Conservation (phyloP, 2,113 vertebrate genomes). For the Labeo catla region DNA sequence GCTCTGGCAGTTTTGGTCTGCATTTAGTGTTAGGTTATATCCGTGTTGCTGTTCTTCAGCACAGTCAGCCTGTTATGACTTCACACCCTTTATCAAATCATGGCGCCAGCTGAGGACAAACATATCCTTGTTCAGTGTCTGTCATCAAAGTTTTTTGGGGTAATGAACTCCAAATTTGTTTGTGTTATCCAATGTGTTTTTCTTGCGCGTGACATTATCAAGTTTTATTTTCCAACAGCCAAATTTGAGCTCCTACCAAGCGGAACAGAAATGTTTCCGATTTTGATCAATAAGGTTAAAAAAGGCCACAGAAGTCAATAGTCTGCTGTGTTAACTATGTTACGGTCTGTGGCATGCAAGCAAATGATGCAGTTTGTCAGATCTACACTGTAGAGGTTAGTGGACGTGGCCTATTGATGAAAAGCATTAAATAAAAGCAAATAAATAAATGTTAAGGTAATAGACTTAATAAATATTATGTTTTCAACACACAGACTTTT, state of each 20-base stretch:
- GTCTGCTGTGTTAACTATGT: not conserved
- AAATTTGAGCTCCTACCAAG: conserved; percentile 31
- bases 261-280: conserved; percentile 4
- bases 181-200: conserved; percentile 4
- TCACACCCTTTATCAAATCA: conserved; percentile 50
- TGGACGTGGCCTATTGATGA: not conserved
- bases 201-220: not conserved
- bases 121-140: conserved; percentile 24
- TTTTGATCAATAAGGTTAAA: conserved; percentile 33
- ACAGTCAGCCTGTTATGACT: conserved; percentile 53
- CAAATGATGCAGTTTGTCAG: not conserved
- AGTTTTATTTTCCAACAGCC: not conserved
- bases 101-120: conserved; percentile 55
- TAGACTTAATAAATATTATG: too few relatives aligned
- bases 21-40: not conserved
- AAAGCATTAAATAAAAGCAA: too few relatives aligned
- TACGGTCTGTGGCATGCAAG: not conserved
- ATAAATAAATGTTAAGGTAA: too few relatives aligned
- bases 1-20: not conserved
- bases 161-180: conserved; percentile 28
- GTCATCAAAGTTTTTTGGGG: conserved; percentile 37
- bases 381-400: not conserved
- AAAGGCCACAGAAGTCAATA: conserved; percentile 25
- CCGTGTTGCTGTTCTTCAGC: not conserved
- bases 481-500: too few relatives aligned